Conservation (phyloP, 2,797 vertebrate species). For the Apogon talboti region DNA sequence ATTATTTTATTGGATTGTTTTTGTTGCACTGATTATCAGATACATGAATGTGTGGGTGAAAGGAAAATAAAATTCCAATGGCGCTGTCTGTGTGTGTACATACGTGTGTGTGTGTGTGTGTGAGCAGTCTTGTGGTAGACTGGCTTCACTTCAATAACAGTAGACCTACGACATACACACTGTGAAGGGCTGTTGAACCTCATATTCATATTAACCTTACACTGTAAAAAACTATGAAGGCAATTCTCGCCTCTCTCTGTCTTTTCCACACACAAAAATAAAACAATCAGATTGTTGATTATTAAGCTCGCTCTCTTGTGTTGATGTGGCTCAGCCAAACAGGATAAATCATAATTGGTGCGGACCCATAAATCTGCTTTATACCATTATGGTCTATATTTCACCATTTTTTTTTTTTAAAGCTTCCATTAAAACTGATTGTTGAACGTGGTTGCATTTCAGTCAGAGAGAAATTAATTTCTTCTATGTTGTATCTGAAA, state of each 20-base stretch:
- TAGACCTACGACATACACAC: conserved; percentile 35
- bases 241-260: conserved; percentile 7
- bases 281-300: conserved; percentile 54
- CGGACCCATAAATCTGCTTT: conserved; percentile 59
- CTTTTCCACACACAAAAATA: conserved; percentile 17
- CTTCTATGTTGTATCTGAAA: conserved; percentile 54
- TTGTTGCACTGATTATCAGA: conserved; percentile 26
- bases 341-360: conserved; percentile 53
- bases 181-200: conserved; percentile 61
- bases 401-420: conserved; percentile 44
- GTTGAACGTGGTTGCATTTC: conserved; percentile 48
- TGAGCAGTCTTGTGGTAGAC: conserved; percentile 26
- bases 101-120: conserved; percentile 8
- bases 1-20: conserved; percentile 38
- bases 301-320: conserved; percentile 42
- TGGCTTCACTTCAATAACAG: conserved; percentile 32
- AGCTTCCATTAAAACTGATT: conserved; percentile 52
- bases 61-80: conserved; percentile 25
- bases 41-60: conserved; percentile 18
- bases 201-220: conserved; percentile 64
- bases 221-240: conserved; percentile 53
- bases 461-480: conserved; percentile 57
- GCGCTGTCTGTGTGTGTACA: background rate
- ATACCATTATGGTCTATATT: conserved; percentile 56
- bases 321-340: conserved; percentile 45